Evolutionary conservation across 2,888 invertebrate species (phyloP).

Genomic region (Subacronicta megacephala): DNA sequence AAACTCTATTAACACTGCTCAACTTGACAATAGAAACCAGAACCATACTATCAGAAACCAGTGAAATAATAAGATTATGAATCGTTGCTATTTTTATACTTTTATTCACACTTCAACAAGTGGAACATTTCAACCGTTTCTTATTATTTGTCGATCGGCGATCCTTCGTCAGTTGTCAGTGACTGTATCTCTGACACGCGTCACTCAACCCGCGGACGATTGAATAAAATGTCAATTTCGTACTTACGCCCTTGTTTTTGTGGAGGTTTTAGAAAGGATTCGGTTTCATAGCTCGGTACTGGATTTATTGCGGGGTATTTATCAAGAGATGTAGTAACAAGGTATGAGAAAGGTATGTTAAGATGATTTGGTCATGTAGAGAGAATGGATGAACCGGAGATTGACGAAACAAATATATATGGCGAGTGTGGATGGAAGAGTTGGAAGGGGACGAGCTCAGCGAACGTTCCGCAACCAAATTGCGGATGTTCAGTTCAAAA

Average conservation of each 20-base stretch:
- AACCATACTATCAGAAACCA: too few relatives aligned
- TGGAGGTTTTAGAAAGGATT: conserved; percentile 31
- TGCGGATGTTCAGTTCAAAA: too few relatives aligned
- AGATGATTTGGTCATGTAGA: too few relatives aligned
- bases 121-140: conserved; percentile 19
- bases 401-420: too few relatives aligned
- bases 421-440: too few relatives aligned
- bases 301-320: conserved; percentile 4
- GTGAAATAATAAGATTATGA: neutral
- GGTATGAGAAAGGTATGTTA: too few relatives aligned
- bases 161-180: conserved; percentile 83
- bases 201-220: conserved; percentile 73
- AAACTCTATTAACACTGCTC: too few relatives aligned
- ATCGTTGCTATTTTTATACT: neutral
- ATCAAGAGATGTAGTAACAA: too few relatives aligned
- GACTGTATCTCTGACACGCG: conserved; percentile 79
- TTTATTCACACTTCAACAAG: conserved; percentile 16
- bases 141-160: conserved; percentile 68
- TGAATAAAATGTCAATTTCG: conserved; percentile 80
- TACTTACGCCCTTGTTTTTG: conserved; percentile 61
- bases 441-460: too few relatives aligned
- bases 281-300: conserved; percentile 13
- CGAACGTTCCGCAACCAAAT: too few relatives aligned
- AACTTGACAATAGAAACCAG: too few relatives aligned
- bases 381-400: too few relatives aligned